Base-by-base conservation (phyloP, 1,140 invertebrate species). In the Drosophila oshimai region DNA sequence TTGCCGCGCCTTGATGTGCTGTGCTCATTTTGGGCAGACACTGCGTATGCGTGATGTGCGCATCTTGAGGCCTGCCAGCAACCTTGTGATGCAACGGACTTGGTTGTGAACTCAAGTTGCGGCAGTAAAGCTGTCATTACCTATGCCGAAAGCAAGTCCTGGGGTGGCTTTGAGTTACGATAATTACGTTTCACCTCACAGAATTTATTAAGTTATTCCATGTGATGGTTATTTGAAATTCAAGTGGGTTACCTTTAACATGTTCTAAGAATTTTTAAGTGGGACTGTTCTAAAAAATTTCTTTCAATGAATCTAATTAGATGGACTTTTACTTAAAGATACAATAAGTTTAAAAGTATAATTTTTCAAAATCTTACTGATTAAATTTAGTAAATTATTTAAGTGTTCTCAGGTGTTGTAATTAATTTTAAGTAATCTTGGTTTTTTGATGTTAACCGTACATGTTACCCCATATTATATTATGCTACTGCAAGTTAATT, bases 11-110 rank as follows among this genome's bases (percentile, higher is more conserved):
- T 41, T 51, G 26, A 28, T 54, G 49, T 57, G 51, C 46, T 54
- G 49, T 57, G 51, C 46, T 50, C 39, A 57, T 60, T 74, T 84
- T 34, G 33, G 60, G 60, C 65, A 60, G 29, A 61, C 80, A 58
- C 47, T 86, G 71, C 80, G 80, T 79, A 84, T 79, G 53, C 61
- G 60, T 72, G 57, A 79, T 84, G 42, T 58, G 46, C 42, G 46
- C 45, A 34, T 61, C 44, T 53, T 61, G 33, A 34, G 42, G 41
- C 28, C 12, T 2, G 53, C 24, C 20, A 31, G 24, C 9, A 47
- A 51, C 55, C 64, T 68, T 68, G 64, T 13, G 29, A 1, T 33
- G 64, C 62, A 67, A 20, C 22, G 36, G 9, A 15, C 5, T 36
- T 36, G 17, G 33, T 20, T 20, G 31, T n/a, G n/a, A n/a, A n/a